Base-by-base conservation (phyloP, 2,797 vertebrate genomes). In the Liparis tanakae region DNA sequence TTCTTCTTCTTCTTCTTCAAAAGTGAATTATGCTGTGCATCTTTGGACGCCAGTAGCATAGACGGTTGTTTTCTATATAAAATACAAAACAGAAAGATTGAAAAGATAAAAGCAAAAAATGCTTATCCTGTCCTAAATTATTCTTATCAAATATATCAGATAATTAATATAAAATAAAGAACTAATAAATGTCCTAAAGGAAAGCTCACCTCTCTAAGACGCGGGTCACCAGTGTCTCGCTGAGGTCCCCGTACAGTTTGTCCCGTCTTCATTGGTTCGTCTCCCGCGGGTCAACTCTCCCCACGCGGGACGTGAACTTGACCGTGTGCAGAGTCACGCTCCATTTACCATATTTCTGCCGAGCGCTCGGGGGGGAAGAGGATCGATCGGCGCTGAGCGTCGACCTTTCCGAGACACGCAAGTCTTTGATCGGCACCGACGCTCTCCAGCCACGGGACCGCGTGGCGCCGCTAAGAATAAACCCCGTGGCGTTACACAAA, bases 391-490 rank as follows among this genome's bases (percentile, higher is more conserved):
- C 22, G 53, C 79, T 17, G 13, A 60, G 72, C 34, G 74, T 25
- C 84, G 88, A 89, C 91, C 87, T 91, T 30, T 80, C 74, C 6
- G 6, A 63, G 67, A 68, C 72, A 67, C 85, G 77, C 80, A 50
- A 80, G 78, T 81, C 67, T 71, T 73, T 67, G 50, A 67, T 25
- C 62, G 51, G 71, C 66, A 64, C 50, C 64, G 30, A 65, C 70
- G 62, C 34, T 81, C 78, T 73, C 62, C 56, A 83, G 66, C 80
- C 54, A 34, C 41, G 62, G 36, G 82, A 76, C 78, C 83, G 80
- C 30, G 68, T 78, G 76, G 88, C 75, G 39, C 44, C 9, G 39
- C 92, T 92, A 93, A 86, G 86, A 88, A 90, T 92, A 92, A 78
- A 68, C 74, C 34, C 53, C 34, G 75, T 68, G 57, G 80, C 77